Evolutionary conservation across 2,797 vertebrate genomes (phyloP).

Genomic region (Lacerta agilis): DNA sequence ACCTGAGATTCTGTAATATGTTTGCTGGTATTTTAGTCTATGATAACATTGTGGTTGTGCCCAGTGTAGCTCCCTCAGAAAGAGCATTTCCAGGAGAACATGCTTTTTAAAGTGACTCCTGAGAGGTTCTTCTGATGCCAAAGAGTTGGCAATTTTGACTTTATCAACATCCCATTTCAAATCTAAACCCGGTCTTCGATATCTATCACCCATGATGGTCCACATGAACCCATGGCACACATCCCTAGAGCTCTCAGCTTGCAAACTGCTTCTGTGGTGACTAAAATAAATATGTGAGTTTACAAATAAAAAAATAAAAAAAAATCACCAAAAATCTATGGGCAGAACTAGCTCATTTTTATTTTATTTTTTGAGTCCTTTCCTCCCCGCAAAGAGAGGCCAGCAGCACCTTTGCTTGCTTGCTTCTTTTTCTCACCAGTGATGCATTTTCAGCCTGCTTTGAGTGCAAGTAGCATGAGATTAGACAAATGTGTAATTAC

Average conservation of each 20-base stretch:
- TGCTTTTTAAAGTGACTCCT: background rate
- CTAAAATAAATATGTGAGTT: constrained; percentile 13
- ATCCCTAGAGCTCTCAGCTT: background rate
- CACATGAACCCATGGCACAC: background rate
- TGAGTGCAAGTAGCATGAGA: constrained; percentile 77
- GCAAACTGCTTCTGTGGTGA: constrained; percentile 21
- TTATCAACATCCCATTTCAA: background rate
- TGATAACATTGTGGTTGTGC: too few species aligned
- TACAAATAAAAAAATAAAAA: too few species aligned
- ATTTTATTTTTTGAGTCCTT: background rate
- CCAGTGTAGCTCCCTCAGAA: too few species aligned
- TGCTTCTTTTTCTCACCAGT: constrained; percentile 33
- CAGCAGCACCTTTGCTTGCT: constrained; percentile 44
- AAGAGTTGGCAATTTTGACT: background rate
- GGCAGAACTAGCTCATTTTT: background rate
- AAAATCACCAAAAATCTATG: background rate
- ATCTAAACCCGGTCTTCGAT: background rate
- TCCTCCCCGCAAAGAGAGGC: constrained; percentile 52
- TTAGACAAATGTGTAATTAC: constrained; percentile 82
- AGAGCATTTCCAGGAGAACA: background rate
- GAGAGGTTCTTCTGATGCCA: too few species aligned
- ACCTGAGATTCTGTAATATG: background rate
- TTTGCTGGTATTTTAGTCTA: background rate
- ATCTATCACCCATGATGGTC: background rate
- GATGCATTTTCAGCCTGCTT: constrained; percentile 67